These are phyloP conservation scores for Actinia tenebrosa DNA, from an alignment of 64 coral and sea anemone genomes.

Conservation along the genomic window DNA sequence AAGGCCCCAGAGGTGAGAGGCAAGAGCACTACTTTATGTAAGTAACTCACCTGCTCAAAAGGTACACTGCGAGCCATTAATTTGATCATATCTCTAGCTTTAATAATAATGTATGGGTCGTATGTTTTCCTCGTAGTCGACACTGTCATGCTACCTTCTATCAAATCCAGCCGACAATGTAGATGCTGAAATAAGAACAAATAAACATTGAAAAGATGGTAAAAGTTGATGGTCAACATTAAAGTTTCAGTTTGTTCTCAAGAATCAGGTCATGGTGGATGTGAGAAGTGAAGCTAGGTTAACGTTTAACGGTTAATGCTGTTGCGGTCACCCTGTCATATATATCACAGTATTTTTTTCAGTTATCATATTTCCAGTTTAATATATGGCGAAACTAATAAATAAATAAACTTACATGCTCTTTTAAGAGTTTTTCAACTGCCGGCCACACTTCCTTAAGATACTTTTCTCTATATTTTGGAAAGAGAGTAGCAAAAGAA, in stretches of 20 bases:
- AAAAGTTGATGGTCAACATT: too few species aligned
- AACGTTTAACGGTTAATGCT: too few species aligned
- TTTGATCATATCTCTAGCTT: conserved; percentile 98
- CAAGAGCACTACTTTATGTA: too few species aligned
- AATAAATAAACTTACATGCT: conserved; percentile 66
- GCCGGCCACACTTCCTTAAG: conserved; percentile 87
- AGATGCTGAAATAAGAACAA: conserved; percentile 44
- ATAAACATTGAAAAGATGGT: background rate
- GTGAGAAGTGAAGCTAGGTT: too few species aligned
- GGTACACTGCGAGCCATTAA: conserved; percentile 94
- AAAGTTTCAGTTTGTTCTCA: too few species aligned
- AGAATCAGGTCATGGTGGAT: too few species aligned
- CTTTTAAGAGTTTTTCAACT: conserved; percentile 80
- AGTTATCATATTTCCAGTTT: too few species aligned
- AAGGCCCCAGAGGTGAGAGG: too few species aligned
- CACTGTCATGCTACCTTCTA: conserved; percentile 98
- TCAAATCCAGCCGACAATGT: conserved; percentile 82
- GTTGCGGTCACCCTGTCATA: too few species aligned
- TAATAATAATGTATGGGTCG: conserved; percentile 91
- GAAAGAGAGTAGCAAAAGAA: conserved; percentile 95
- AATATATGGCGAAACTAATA: too few species aligned
- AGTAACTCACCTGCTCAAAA: conserved; percentile 77
- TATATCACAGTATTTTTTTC: too few species aligned
- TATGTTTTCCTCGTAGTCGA: conserved; percentile 83
- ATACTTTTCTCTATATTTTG: conserved; percentile 98